phyloP scores from a whole-genome alignment of 2,888 invertebrate genomes.

The Tinea trinotella region DNA sequence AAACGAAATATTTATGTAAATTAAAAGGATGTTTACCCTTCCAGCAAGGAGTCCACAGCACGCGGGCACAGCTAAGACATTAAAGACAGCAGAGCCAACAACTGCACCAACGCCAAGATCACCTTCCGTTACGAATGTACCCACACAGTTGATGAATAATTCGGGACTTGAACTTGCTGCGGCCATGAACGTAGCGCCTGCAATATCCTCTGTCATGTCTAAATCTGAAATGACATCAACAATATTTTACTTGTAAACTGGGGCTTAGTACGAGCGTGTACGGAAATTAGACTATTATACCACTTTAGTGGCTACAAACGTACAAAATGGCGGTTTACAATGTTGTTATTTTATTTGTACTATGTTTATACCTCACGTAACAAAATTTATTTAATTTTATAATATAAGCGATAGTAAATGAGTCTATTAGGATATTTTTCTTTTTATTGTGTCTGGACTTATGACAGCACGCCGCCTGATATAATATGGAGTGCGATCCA shows the following conservation, averaged over 20 bases:
- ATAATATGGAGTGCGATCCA: no score
- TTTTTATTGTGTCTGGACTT: no score
- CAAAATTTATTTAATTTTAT: background rate
- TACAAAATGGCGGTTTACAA: background rate
- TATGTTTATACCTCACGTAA: background rate
- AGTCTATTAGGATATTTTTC: background rate
- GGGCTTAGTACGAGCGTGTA: background rate
- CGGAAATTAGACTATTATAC: background rate
- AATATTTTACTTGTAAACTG: background rate
- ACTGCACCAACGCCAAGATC: constrained; percentile 84
- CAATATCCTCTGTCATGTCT: constrained; percentile 81
- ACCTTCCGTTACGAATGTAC: constrained; percentile 83
- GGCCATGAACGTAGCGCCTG: constrained; percentile 94
- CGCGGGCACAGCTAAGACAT: constrained; percentile 82
- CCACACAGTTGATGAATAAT: constrained; percentile 87
- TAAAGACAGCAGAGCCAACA: constrained; percentile 85
- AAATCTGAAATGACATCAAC: constrained; percentile 52
- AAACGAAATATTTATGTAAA: background rate
- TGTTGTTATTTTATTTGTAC: background rate
- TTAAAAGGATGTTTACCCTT: constrained; percentile 45
- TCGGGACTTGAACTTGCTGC: constrained; percentile 91
- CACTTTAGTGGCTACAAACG: no score
- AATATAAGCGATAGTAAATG: background rate
- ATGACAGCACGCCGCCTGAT: no score
- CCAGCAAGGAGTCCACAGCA: constrained; percentile 78